Base-by-base conservation (phyloP, 2,888 invertebrate species). In the Hetaerina titia region DNA sequence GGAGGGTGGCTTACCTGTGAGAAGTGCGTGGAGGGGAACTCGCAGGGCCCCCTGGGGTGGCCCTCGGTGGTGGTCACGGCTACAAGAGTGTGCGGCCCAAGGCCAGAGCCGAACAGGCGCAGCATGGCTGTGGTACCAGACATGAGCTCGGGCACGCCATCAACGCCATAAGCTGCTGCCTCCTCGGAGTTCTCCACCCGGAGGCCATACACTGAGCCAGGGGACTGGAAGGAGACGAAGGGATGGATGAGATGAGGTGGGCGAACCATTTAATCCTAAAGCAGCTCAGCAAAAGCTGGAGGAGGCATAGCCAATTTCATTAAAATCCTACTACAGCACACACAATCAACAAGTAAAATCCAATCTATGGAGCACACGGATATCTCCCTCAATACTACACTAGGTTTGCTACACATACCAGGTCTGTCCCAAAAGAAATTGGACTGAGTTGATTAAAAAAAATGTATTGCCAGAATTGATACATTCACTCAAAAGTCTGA, bases 81-180 rank as follows among this genome's bases (percentile, higher is more conserved):
- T 94, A 99, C 97, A 90, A 97, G 97, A 0, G 98, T 98, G 95
- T 97, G 96, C 0, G 97, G 96, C 0, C 97, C 97, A 95, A 99
- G 97, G 4, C 98, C 98, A 15, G 96, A 96, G 0, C 99, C 99
- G 96, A 98, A 99, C 64, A 99, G 96, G 94, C 98, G 98, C 88
- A 99, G 96, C 19, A 97, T 97, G 45, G 98, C 97, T 5, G 97
- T 96, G 0, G 97, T 96, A 94, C 97, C 97, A 25, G 98, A 98
- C 95, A 98, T 96, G 45, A 99, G 97, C 95, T 97, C 97, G 0
- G 98, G 98, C 69, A 98, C 97, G 0, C 98, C 98, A 95, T 97
- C 96, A 0, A 97, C 97, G 15, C 96, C 96, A 89, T 96, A 96
- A 58, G 95, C 95, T 7, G 96, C 96, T 0, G 96, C 96, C 94